Base-by-base conservation (phyloP, 2,113 vertebrate genomes). In the Brachionichthys hirsutus region DNA sequence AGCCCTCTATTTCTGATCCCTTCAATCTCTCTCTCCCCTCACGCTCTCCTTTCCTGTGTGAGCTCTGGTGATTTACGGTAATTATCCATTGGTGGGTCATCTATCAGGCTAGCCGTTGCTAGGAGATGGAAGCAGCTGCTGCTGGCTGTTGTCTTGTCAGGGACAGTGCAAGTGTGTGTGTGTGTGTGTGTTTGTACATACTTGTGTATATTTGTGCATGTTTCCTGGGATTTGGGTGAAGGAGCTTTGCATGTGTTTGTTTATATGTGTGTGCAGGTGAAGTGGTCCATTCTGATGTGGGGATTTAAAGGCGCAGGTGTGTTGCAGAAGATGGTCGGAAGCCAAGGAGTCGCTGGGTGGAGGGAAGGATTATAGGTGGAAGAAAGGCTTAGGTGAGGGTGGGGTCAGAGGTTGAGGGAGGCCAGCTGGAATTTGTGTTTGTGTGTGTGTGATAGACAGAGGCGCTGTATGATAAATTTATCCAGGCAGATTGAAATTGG, bases 1-100 rank as follows among this genome's bases (percentile, higher is more conserved):
- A 65, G 55, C 56, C 72, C 67, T 76, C 66, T 61, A 68, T 67
- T 85, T 82, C 80, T 82, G 56, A 83, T 78, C 78, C 75, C 62
- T 82, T 85, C 83, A 78, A 36, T 70, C 65, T 47, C 40, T 84
- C 74, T 57, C 81, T 77, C 55, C 9, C 69, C 65, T 68, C 70
- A 75, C 70, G 77, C 76, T 73, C 70, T 66, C 72, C 67, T 79
- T 73, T 51, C 77, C 86, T 85, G 82, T 89, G 84, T 85, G 85
- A 88, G 87, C 87, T 80, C 83, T 63, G 78, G 92, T 97, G 95
- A 98, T 96, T 98, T 95, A 96, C 95, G 93, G 93, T 93, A 92
- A 95, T 94, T 94, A 95, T 95, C 94, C 94, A 94, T 94, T 94
- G 94, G 94, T 92, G 91, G 95, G 93, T 94, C 94, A 95, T 95